Base-by-base conservation (phyloP, 2,797 vertebrate species). In the Gila robusta region DNA sequence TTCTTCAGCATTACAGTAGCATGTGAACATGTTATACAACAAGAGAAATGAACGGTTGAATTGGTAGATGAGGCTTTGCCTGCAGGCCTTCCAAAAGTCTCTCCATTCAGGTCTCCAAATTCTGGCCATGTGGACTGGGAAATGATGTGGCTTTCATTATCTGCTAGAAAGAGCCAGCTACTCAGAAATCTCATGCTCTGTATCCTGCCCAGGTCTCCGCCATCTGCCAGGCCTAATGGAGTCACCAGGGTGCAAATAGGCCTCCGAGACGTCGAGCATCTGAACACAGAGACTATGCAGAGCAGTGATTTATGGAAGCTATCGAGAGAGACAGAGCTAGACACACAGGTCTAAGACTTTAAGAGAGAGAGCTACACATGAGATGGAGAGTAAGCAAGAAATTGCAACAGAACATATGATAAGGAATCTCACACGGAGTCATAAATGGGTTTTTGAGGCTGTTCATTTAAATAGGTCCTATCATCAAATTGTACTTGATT, bases 141-240 rank as follows among this genome's bases (percentile, higher is more conserved):
- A 94, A 93, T 91, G 90, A 91, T 92, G 93, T 93, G 88, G 91
- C 91, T 94, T 94, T 95, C 94, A 95, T 95, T 95, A 95, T 92
- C 92, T 92, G 93, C 91, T 88, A 92, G 92, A 94, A 93, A 91
- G 88, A 92, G 89, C 90, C 52, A 74, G 91, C 92, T 92, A 91
- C 69, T 82, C 91, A 89, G 76, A 85, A 86, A 79, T 94, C 94
- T 94, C 94, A 95, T 91, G 94, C 95, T 96, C 95, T 94, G 94
- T 94, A 95, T 95, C 93, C 92, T 93, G 91, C 93, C 91, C 91
- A 91, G 86, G 86, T 87, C 80, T 85, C 82, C 35, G 83, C 89
- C 91, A 90, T 91, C 89, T 91, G 91, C 86, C 80, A 76, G 70
- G 35, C 82, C 80, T 90, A 90, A 91, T 90, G 86, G 91, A 91